Base-by-base conservation (phyloP, 2,113 vertebrate species). In the Macquaria australasica region DNA sequence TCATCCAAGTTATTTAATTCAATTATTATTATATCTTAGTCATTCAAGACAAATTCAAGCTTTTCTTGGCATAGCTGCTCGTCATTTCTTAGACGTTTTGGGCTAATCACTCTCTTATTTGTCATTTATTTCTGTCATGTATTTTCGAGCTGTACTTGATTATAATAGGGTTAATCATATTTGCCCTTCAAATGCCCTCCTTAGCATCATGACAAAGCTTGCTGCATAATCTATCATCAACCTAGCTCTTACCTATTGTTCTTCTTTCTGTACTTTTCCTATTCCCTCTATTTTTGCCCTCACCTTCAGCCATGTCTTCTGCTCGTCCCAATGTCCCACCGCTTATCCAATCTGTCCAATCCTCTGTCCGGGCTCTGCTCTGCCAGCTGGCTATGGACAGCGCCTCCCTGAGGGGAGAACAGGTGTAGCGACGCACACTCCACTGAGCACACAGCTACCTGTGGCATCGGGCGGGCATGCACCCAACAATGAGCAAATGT, bases 371-470 rank as follows among this genome's bases (percentile, higher is more conserved):
- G 15, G 56, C 70, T 58, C 73, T 12, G 62, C 77, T 83, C 48
- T 93, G 95, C 94, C 95, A 95, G 92, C 93, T 95, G 95, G 95
- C 94, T 78, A 16, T 0, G 43, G 68, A 85, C 86, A 90, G 91
- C 86, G 92, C 91, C 91, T 92, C 94, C 95, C 93, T 16, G 89
- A 93, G 89, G 91, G 83, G 90, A 90, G 87, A 73, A 93, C 95
- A 95, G 95, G 95, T 95, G 95, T 93, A 92, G 85, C 82, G 73
- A 75, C 79, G 64, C 67, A 94, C 94, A 93, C 90, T 90, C 87
- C 87, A 89, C 86, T 93, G 91, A 91, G 87, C 92, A 93, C 84
- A 60, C 66, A 28, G 85, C 77, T 93, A 95, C 94, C 94, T 95
- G 94, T 94, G 92, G 93, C 94, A 94, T 87, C 14, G 48, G 15